Evolutionary conservation across 2,113 vertebrate species (phyloP).

Genomic region (Pelmatolapia mariae): DNA sequence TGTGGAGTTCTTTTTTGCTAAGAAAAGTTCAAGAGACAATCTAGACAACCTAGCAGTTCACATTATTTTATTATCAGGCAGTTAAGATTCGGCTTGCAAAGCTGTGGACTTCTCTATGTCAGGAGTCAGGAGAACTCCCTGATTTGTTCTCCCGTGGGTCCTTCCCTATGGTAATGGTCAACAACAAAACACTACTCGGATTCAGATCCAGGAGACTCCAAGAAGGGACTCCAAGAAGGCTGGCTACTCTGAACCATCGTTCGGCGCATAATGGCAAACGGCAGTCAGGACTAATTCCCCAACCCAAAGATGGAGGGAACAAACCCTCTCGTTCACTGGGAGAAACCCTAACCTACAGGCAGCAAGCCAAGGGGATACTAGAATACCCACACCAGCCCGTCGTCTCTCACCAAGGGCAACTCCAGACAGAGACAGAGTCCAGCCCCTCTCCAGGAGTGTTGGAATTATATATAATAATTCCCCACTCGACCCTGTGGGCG

Average conservation of each 20-base stretch:
- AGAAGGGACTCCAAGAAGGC: background rate
- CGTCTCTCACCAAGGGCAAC: background rate
- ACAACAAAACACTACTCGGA: background rate
- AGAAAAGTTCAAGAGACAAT: too few species aligned
- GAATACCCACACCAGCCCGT: background rate
- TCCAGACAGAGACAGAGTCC: background rate
- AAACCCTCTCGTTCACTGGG: background rate
- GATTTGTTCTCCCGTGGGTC: background rate
- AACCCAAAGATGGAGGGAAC: background rate
- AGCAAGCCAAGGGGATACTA: background rate
- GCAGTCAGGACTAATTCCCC: background rate
- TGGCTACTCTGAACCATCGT: fast-evolving
- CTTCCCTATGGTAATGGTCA: background rate
- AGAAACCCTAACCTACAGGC: fast-evolving
- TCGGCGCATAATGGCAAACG: background rate
- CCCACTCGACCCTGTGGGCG: too few species aligned
- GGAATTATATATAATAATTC: too few species aligned
- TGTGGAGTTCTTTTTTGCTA: too few species aligned
- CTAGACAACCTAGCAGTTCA: too few species aligned
- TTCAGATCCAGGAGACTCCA: background rate
- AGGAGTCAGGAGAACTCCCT: too few species aligned
- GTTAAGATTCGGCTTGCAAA: background rate
- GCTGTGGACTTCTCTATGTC: background rate
- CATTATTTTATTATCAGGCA: too few species aligned
- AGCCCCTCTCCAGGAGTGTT: background rate